Conservation (phyloP, 2,888 invertebrate genomes). For the Boloria selene region DNA sequence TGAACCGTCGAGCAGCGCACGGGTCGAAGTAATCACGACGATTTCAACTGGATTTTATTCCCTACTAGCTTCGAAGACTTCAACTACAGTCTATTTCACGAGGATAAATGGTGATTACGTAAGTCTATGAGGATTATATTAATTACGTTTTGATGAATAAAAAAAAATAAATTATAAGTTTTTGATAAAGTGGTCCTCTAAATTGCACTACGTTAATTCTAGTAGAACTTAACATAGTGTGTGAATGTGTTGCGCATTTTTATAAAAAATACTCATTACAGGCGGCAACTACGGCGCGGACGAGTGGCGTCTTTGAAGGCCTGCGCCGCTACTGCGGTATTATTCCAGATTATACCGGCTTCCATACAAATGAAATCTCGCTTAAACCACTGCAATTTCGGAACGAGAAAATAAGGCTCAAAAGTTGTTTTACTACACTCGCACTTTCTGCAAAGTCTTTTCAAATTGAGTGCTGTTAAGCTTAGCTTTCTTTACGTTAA, state of each 20-base stretch:
- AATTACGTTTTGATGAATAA: constrained; percentile 33
- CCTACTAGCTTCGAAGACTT: constrained; percentile 60
- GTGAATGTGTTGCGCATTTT: constrained; percentile 78
- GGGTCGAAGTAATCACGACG: constrained; percentile 77
- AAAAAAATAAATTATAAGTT: constrained; percentile 39
- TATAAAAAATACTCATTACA: constrained; percentile 79
- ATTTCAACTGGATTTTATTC: constrained; percentile 76
- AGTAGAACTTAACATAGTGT: constrained; percentile 60
- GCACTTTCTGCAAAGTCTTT: constrained; percentile 68
- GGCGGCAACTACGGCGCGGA: constrained; percentile 73
- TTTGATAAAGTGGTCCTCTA: constrained; percentile 43
- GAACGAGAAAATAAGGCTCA: constrained; percentile 78
- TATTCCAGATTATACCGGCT: constrained; percentile 80
- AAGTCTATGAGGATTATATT: constrained; percentile 22
- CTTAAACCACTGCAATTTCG: constrained; percentile 81
- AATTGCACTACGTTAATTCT: constrained; percentile 56
- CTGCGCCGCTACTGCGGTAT: constrained; percentile 76
- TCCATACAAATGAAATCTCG: constrained; percentile 82
- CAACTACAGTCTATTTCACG: constrained; percentile 55
- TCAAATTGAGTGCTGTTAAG: constrained; percentile 51
- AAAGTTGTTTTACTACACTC: constrained; percentile 75
- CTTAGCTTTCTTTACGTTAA: constrained; percentile 36
- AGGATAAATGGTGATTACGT: constrained; percentile 48
- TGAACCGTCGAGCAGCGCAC: constrained; percentile 68
- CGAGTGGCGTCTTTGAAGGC: constrained; percentile 81